These are phyloP conservation scores for Otus sunia DNA, from an alignment of 2,113 vertebrate species.

Conservation along the genomic window DNA sequence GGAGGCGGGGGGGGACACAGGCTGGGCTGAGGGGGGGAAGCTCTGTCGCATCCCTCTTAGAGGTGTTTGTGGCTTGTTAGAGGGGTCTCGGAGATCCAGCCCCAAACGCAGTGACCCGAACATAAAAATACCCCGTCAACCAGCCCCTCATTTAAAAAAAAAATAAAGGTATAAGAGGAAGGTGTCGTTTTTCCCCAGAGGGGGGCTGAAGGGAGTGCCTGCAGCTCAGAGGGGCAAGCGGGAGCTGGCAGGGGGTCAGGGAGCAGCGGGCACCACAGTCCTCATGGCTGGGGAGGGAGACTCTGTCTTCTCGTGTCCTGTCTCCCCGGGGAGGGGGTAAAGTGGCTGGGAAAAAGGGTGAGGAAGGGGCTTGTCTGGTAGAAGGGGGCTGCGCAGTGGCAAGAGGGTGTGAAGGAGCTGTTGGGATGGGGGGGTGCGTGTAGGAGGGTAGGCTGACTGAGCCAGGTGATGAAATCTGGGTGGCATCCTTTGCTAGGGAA, in stretches of 20 bases:
- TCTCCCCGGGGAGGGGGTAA: fast-evolving
- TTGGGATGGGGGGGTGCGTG: fast-evolving
- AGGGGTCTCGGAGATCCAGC: not conserved
- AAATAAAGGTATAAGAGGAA: not conserved
- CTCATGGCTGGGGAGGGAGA: no score
- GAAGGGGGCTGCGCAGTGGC: not conserved
- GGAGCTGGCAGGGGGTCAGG: not conserved
- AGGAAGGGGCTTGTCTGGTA: not conserved
- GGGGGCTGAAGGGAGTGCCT: not conserved
- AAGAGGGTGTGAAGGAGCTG: not conserved
- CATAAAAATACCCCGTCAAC: no score
- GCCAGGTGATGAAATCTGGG: not conserved
- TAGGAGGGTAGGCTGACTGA: not conserved
- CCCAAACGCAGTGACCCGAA: not conserved
- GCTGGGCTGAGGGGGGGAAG: not conserved
- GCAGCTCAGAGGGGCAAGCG: not conserved
- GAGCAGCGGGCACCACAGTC: not conserved
- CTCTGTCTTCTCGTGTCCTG: not conserved
- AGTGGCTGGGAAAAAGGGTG: not conserved
- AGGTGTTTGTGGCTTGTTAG: not conserved
- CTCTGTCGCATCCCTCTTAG: no score
- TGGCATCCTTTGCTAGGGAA: not conserved
- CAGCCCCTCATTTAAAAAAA: not conserved
- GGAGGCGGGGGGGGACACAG: no score
- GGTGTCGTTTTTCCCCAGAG: no score